phyloP scores from a whole-genome alignment of 1,140 invertebrate species.

The Philopotamus ludificatus region DNA sequence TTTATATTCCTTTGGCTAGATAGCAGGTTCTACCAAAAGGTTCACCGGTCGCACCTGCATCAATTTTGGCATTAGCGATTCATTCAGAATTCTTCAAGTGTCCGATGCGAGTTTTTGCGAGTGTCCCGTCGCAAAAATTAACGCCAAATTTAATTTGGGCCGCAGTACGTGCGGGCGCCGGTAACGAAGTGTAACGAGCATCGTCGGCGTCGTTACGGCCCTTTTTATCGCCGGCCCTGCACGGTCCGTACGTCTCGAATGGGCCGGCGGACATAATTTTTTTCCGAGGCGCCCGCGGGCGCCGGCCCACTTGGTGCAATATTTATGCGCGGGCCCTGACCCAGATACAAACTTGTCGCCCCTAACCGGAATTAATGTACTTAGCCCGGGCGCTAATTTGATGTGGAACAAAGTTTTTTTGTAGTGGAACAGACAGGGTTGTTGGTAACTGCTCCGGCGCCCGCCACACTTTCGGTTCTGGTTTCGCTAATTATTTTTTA shows the following conservation, averaged over 20 bases:
- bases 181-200: slow-evolving; percentile 26
- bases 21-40: too few species aligned
- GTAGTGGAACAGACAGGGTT: neutral
- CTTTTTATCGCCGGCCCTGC: slow-evolving; percentile 22
- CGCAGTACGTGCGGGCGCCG: slow-evolving; percentile 9
- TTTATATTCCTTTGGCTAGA: too few species aligned
- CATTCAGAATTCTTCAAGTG: too few species aligned
- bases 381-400: slow-evolving; percentile 24
- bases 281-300: neutral
- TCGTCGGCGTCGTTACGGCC: slow-evolving; percentile 17
- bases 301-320: slow-evolving; percentile 13
- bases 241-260: slow-evolving; percentile 11
- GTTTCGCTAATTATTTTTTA: too few species aligned
- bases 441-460: neutral
- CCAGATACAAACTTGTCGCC: slow-evolving; percentile 16
- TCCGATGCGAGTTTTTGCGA: neutral
- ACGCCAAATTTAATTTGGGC: slow-evolving; percentile 22
- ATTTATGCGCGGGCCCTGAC: slow-evolving; percentile 23
- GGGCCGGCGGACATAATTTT: slow-evolving; percentile 19
- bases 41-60: too few species aligned
- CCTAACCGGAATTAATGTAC: slow-evolving; percentile 27
- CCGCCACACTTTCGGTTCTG: too few species aligned
- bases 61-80: too few species aligned
- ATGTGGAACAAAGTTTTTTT: slow-evolving; percentile 16
- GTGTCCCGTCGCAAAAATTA: slow-evolving; percentile 8